These are phyloP conservation scores for Brachyalestes nurse DNA, from an alignment of 2,797 vertebrate species.

Conservation along the genomic window DNA sequence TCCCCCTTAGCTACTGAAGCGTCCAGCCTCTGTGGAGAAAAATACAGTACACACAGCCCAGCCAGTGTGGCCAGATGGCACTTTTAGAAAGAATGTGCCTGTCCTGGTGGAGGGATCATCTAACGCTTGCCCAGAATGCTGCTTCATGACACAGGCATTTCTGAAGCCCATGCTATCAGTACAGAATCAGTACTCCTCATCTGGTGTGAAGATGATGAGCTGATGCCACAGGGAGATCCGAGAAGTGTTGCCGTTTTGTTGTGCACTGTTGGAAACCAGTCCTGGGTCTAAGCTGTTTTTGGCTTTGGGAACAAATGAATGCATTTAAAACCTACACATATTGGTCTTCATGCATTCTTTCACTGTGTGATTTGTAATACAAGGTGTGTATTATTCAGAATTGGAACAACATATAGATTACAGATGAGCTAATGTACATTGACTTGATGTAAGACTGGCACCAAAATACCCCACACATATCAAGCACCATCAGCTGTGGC, in stretches of 20 bases:
- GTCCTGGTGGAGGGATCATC: constrained; percentile 41
- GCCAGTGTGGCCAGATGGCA: constrained; percentile 47
- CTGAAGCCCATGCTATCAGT: constrained; percentile 37
- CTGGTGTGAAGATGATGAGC: background rate
- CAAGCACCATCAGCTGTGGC: no score
- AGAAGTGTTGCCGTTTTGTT: background rate
- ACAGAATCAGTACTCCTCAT: constrained; percentile 28
- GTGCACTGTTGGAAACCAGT: background rate
- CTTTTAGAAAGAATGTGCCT: constrained; percentile 42
- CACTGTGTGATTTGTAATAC: no score
- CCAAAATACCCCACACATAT: no score
- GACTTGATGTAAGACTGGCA: no score
- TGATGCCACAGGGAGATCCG: background rate
- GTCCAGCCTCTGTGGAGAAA: constrained; percentile 30
- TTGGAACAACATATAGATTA: no score
- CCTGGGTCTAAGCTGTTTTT: background rate
- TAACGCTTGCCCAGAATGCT: constrained; percentile 46
- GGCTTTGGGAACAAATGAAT: background rate
- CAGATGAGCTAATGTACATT: no score
- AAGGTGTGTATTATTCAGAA: no score
- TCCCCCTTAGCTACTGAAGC: constrained; percentile 4
- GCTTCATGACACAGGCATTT: constrained; percentile 59
- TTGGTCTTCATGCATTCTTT: no score
- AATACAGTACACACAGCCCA: constrained; percentile 14
- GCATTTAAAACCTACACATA: no score